Base-by-base conservation (phyloP, 2,797 vertebrate species). In the Acipenser transmontanus region DNA sequence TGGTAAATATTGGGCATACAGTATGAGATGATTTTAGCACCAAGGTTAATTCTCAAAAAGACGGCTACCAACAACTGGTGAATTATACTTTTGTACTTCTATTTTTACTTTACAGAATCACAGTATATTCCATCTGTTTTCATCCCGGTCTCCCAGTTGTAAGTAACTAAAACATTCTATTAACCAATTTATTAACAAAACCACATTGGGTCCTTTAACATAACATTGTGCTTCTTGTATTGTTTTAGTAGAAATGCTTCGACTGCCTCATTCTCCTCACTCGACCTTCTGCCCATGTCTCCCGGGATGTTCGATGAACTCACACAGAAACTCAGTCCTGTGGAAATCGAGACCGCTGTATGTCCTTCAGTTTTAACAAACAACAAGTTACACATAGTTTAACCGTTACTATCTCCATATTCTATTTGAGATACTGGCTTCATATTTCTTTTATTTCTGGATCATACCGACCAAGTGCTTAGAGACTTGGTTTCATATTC, bases 261-360 rank as follows among this genome's bases (percentile, higher is more conserved):
- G 1, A 73, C 89, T 1, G 86, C 86, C 14, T 78, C 88, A 1
- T 91, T 85, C 65, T 94, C 85, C 68, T 94, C 95, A 67, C 93
- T 93, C 6, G 94, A 98, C 69, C 94, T 94, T 57, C 87, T 91
- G 0, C 95, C 95, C 1, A 94, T 98, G 93, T 97, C 94, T 73
- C 96, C 95, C 4, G 94, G 94, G 0, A 94, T 95, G 74, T 98
- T 95, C 11, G 88, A 94, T 63, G 91, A 95, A 81, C 90, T 98
- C 80, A 92, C 82, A 76, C 90, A 96, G 79, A 88, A 94, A 7
- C 87, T 98, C 68, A 95, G 92, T 64, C 89, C 89, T 34, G 88
- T 93, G 1, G 92, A 94, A 65, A 91, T 97, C 1, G 93, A 96
- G 83, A 92, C 77, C 14, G 87, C 88, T 0, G 95, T 98, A 80